Evolutionary conservation across 2,888 invertebrate genomes (phyloP).

Genomic region (Dinocampus coccinellae): DNA sequence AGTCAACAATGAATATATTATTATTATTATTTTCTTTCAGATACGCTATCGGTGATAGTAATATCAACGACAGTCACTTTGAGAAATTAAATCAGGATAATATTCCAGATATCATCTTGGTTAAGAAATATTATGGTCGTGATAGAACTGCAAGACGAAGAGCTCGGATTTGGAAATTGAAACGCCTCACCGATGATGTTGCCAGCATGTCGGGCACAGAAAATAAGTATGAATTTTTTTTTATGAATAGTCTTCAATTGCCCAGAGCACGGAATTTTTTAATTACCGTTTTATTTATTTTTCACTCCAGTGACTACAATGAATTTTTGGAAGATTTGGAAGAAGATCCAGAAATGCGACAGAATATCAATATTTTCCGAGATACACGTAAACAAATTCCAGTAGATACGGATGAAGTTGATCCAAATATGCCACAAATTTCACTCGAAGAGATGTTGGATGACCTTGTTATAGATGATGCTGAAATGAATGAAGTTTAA

Average conservation of each 20-base stretch:
- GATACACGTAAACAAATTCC: conserved; percentile 72
- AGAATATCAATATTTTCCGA: conserved; percentile 94
- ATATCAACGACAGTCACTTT: conserved; percentile 90
- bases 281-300: conserved; percentile 24
- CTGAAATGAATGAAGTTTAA: conserved; percentile 77
- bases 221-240: conserved; percentile 71
- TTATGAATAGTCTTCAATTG: conserved; percentile 18
- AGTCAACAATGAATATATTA: background rate
- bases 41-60: conserved; percentile 90
- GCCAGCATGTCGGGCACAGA: conserved; percentile 74
- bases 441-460: conserved; percentile 95
- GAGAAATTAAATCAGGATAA: conserved; percentile 80
- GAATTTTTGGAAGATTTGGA: conserved; percentile 98
- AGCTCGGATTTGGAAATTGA: conserved; percentile 90
- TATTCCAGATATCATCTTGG: conserved; percentile 93
- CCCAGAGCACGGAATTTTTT: background rate
- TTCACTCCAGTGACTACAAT: conserved; percentile 82
- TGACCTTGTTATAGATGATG: conserved; percentile 85
- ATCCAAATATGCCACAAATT: conserved; percentile 80
- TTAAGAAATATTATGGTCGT: conserved; percentile 87
- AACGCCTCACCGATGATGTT: conserved; percentile 83
- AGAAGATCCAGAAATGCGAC: conserved; percentile 90
- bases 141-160: conserved; percentile 80
- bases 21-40: conserved; percentile 69
- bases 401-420: conserved; percentile 74